These are phyloP conservation scores for Cynaeus angustus DNA, from an alignment of 2,888 invertebrate genomes.

Conservation along the genomic window DNA sequence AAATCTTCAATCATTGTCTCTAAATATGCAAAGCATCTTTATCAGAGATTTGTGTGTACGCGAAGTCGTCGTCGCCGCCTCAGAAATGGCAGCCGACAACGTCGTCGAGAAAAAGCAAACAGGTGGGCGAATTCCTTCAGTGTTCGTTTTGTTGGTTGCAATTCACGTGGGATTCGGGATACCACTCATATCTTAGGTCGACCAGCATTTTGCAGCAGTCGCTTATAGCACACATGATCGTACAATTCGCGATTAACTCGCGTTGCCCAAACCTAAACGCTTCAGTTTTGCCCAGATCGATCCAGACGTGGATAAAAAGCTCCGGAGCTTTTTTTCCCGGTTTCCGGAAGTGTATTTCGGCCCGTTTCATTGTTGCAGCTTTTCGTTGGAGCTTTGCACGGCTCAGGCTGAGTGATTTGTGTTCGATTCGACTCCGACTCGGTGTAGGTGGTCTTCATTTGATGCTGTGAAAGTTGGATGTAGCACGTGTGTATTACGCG, in stretches of 20 bases:
- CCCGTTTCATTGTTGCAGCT: slow-evolving; percentile 47
- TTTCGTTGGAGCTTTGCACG: slow-evolving; percentile 10
- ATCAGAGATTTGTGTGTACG: slow-evolving; percentile 42
- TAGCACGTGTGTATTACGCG: slow-evolving; percentile 19
- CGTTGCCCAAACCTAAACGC: slow-evolving; percentile 43
- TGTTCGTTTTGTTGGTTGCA: slow-evolving; percentile 64
- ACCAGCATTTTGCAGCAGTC: slow-evolving; percentile 62
- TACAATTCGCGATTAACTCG: slow-evolving; percentile 52
- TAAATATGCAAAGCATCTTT: slow-evolving; percentile 38
- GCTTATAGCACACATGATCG: slow-evolving; percentile 61
- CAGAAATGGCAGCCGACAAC: slow-evolving; percentile 27
- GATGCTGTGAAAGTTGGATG: slow-evolving; percentile 51
- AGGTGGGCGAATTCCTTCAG: slow-evolving; percentile 67
- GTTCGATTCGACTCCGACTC: slow-evolving; percentile 48
- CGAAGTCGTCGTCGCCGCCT: slow-evolving; percentile 43
- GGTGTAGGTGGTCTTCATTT: slow-evolving; percentile 51
- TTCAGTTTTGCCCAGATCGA: slow-evolving; percentile 35
- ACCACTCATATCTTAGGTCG: slow-evolving; percentile 61
- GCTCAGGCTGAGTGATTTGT: slow-evolving; percentile 47
- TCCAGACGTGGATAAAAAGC: slow-evolving; percentile 28
- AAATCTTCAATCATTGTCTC: slow-evolving; percentile 40
- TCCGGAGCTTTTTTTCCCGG: slow-evolving; percentile 46
- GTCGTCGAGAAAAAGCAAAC: slow-evolving; percentile 61
- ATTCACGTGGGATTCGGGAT: slow-evolving; percentile 68
- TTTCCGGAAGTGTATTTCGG: slow-evolving; percentile 50